Base-by-base conservation (phyloP, 2,888 invertebrate genomes). In the Dryadula phaetusa region DNA sequence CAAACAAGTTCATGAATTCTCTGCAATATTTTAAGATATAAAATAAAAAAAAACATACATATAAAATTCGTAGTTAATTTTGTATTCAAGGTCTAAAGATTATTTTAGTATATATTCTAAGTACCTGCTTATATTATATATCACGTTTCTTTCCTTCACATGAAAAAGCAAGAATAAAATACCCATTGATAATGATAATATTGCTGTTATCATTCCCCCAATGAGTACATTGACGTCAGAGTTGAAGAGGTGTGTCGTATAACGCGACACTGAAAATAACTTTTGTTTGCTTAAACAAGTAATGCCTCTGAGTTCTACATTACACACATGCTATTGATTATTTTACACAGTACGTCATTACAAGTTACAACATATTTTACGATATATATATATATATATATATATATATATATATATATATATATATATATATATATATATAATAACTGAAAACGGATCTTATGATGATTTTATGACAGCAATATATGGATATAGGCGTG, bases 211-310 rank as follows among this genome's bases (percentile, higher is more conserved):
- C 64, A 20, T 56, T 46, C 22, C 20, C 12, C 34, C 42, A 25
- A 46, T 16, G 16, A 42, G 16, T 56, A 42, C 49, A 14, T 53
- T 32, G 22, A 46, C 56, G 34, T 46, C 14, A 37, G 10, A 42
- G 46, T 40, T 64, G 37, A n/a, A 67, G 67, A 67, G 67, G 67
- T 64, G 67, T 67, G 67, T 67, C 67, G 37, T 37, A 40, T 62
- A 62, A 66, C 62, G 62, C 44, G 25, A 28, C 32, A 52, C 5
- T 25, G 3, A 18, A 12, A 28, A 40, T 37, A 40, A n/a, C 18
- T 25, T 18, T 14, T 62, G 16, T 62, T 62, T 62, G 40, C 52
- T 28, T 14, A 52, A 52, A 60, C 60, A 32, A 14, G 18, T 32
- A 60, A 28, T 37, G 20, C 8, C 37, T 34, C 22, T 16, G 10